These are phyloP conservation scores for Plebejus argus DNA, from an alignment of 2,888 invertebrate genomes.

Conservation along the genomic window DNA sequence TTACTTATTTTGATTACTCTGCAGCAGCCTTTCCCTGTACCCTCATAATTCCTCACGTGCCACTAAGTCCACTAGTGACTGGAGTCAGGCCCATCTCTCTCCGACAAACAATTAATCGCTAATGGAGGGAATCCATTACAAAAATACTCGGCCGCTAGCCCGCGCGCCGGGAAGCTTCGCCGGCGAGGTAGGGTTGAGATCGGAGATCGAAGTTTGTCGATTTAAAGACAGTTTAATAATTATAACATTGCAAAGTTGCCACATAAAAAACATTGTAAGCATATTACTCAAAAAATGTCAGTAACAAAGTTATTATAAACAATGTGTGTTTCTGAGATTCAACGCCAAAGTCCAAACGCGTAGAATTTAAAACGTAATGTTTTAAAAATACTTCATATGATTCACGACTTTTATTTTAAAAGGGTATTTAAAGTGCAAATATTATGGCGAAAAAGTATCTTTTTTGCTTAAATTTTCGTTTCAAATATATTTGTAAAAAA, in stretches of 20 bases:
- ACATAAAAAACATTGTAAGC: background rate
- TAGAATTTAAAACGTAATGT: no score
- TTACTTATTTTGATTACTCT: background rate
- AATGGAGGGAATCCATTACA: conserved; percentile 69
- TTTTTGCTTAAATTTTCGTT: no score
- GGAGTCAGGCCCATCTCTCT: background rate
- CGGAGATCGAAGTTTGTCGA: background rate
- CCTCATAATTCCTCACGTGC: background rate
- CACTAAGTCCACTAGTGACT: conserved; percentile 5
- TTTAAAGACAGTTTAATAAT: background rate
- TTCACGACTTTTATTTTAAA: no score
- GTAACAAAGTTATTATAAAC: no score
- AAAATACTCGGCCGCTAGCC: conserved; percentile 49
- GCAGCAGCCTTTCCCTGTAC: background rate
- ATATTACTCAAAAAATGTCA: background rate
- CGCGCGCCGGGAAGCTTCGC: conserved; percentile 19
- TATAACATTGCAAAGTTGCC: background rate
- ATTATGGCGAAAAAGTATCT: no score
- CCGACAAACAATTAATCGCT: conserved; percentile 52
- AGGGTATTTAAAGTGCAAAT: no score
- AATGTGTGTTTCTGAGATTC: no score
- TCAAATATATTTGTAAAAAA: no score
- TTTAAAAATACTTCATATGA: no score
- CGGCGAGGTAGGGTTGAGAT: conserved; percentile 3
- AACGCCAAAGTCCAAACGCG: no score